Evolutionary conservation across 1,140 invertebrate species (phyloP).

Genomic region (Heliconius melpomene): DNA sequence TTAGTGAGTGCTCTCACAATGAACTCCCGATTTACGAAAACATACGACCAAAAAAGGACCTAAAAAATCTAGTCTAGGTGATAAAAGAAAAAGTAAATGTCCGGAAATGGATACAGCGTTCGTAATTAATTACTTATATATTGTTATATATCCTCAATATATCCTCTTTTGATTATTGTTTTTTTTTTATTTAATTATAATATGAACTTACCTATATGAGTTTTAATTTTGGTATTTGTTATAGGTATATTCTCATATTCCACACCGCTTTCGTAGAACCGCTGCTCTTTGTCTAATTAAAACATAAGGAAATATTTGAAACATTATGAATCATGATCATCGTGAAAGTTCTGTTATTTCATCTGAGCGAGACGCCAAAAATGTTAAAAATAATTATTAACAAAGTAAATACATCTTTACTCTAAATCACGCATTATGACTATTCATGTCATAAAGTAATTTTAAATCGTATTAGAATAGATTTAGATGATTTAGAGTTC

Average conservation of each 20-base stretch:
- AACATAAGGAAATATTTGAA: no score
- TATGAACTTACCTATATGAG: background rate
- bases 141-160: slow-evolving; percentile 53
- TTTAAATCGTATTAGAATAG: background rate
- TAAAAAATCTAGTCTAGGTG: slow-evolving; percentile 45
- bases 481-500: background rate
- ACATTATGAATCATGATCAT: no score
- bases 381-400: no score
- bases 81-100: slow-evolving; percentile 52
- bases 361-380: no score
- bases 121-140: slow-evolving; percentile 53
- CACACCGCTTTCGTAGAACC: no score
- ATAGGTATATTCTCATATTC: no score
- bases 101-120: slow-evolving; percentile 66
- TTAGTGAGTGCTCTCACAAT: slow-evolving; percentile 69
- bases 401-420: no score
- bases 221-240: no score
- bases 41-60: slow-evolving; percentile 59
- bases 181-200: background rate
- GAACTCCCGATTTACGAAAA: slow-evolving; percentile 59
- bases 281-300: no score
- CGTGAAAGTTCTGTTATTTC: no score
- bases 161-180: slow-evolving; percentile 29
- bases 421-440: no score
- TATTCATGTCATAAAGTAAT: background rate